Conservation (phyloP, 2,888 invertebrate genomes). For the Leucania comma region DNA sequence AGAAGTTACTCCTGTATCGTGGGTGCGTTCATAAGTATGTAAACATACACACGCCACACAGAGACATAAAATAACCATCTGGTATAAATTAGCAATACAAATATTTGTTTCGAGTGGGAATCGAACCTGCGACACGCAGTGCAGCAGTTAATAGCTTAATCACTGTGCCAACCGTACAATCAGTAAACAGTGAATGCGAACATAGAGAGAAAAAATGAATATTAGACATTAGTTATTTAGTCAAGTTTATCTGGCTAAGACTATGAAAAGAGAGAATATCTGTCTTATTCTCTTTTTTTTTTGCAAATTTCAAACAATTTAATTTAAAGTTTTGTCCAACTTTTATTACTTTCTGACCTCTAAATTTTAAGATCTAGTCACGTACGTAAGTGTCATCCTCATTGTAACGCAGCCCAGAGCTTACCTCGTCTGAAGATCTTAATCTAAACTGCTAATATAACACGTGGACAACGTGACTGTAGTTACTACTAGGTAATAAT, state of each 20-base stretch:
- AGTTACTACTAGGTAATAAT: background rate
- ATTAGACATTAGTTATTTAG: background rate
- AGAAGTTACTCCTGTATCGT: too few species aligned
- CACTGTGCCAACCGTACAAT: too few species aligned
- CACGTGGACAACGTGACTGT: constrained; percentile 24
- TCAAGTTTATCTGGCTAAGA: background rate
- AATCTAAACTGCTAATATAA: background rate
- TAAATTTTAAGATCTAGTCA: constrained; percentile 8
- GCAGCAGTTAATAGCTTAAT: too few species aligned
- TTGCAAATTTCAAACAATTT: constrained; percentile 12
- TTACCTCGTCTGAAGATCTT: background rate
- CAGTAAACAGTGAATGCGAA: too few species aligned
- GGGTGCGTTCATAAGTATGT: too few species aligned
- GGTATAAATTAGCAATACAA: too few species aligned
- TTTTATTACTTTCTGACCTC: background rate
- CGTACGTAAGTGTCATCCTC: constrained; percentile 10
- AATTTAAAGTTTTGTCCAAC: background rate
- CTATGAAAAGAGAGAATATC: background rate
- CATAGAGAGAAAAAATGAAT: background rate
- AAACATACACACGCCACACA: too few species aligned
- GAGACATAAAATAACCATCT: too few species aligned
- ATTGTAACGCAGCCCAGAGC: constrained; percentile 1
- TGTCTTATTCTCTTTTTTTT: background rate
- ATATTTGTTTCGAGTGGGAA: too few species aligned
- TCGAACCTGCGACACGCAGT: too few species aligned